phyloP scores from a whole-genome alignment of 2,113 vertebrate species.

The Colaptes auratus region DNA sequence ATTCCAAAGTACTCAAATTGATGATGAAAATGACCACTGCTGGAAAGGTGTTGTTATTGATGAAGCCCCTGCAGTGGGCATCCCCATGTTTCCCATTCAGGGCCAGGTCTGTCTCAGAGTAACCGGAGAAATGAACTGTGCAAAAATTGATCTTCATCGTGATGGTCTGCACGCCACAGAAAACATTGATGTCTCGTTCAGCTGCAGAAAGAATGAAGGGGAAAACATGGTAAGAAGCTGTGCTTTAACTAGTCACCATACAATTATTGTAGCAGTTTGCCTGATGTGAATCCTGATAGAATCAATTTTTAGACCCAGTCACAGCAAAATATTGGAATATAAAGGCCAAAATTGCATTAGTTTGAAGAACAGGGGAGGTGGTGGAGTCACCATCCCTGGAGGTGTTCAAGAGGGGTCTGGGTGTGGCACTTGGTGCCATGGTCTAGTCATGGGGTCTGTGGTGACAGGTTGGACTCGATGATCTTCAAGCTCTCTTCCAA shows the following conservation, averaged over 20 bases:
- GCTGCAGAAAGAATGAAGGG: constrained; percentile 76
- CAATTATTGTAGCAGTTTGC: background rate
- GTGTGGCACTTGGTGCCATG: no score
- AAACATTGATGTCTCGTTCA: constrained; percentile 94
- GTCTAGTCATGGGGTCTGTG: no score
- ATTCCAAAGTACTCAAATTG: constrained; percentile 92
- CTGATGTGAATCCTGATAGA: background rate
- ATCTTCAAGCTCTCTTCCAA: no score
- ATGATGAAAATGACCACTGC: constrained; percentile 96
- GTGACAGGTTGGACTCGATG: no score
- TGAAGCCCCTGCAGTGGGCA: constrained; percentile 94
- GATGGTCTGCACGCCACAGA: constrained; percentile 95
- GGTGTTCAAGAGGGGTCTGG: no score
- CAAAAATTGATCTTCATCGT: constrained; percentile 99
- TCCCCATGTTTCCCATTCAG: constrained; percentile 95
- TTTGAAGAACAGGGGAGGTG: no score
- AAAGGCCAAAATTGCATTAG: background rate
- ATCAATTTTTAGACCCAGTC: background rate
- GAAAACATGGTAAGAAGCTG: background rate
- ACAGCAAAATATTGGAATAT: background rate
- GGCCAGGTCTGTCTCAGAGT: constrained; percentile 92
- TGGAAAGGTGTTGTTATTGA: constrained; percentile 98
- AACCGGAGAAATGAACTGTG: constrained; percentile 97
- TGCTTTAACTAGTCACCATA: background rate
- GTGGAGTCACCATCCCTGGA: no score